These are phyloP conservation scores for Erethizon dorsatum DNA, from an alignment of 2,797 vertebrate genomes.

Conservation along the genomic window DNA sequence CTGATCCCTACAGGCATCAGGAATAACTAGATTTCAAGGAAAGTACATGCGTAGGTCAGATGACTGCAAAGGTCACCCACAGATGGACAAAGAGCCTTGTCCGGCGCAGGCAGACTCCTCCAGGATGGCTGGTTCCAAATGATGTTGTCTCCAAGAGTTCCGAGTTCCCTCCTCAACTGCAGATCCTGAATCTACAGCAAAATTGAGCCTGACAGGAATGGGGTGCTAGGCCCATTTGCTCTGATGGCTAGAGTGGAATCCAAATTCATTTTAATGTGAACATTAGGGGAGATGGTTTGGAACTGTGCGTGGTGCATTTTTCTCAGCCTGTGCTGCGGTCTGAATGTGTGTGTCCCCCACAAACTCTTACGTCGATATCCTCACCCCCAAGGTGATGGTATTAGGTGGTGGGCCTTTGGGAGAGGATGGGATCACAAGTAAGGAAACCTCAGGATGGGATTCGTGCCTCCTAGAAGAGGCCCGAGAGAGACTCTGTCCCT, in stretches of 20 bases:
- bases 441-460: background rate
- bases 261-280: background rate
- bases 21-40: background rate
- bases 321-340: background rate
- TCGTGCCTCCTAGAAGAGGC: background rate
- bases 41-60: fast-evolving
- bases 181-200: background rate
- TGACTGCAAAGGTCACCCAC: background rate
- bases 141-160: fast-evolving
- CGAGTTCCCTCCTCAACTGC: no score
- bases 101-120: background rate
- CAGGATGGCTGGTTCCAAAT: fast-evolving
- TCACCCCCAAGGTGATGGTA: background rate
- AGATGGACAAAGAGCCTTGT: background rate
- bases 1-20: background rate
- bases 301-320: background rate
- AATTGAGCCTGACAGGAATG: background rate
- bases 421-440: background rate
- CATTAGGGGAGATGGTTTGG: background rate
- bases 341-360: background rate
- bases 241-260: background rate
- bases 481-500: background rate
- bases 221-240: background rate
- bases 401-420: no score
- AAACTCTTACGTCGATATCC: background rate